Evolutionary conservation across 2,888 invertebrate genomes (phyloP), one percentile per base, ranked within the genome.

Genomic region (Bembecia ichneumoniformis): DNA sequence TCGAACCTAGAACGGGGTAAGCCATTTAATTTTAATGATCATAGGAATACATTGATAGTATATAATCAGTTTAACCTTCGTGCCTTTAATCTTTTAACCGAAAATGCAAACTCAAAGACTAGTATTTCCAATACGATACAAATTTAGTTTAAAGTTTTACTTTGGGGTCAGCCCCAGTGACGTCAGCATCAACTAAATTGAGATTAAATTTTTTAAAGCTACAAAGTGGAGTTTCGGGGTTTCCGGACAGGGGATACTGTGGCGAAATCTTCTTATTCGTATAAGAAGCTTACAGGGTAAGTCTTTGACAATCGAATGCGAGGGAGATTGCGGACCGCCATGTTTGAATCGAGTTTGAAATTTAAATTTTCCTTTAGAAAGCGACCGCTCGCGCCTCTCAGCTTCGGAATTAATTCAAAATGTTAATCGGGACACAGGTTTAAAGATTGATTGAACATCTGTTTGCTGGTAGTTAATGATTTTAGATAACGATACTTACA

Each of bases 301-400:
- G 81, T 79, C 82, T 80, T 74, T 77, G 80, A 82, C 82, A 80
- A 82, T 80, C 80, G 82, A 81, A 80, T 68, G 62, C 71, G 57
- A 59, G 55, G 48, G 69, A 76, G 67, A 68, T 71, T 69, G 66
- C 16, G 64, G 63, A 60, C 61, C 63, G 58, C 56, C 58, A 62
- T 52, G 63, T 66, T 64, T 62, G 62, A 66, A 66, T 66, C 48
- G 28, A 43, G 48, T 48, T 48, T 17, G 20, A 52, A 54, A 54
- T 54, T 54, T 52, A 54, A 54, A 54, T 54, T 54, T 51, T 48
- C 46, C 43, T 15, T 35, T 11, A 47, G 14, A 63, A 64, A 63
- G 54, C 58, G 56, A 55, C 57, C 55, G 54, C 64, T 63, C 64
- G 28, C 28, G 28, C 28, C 28, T 9, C 28, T 28, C 28, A 28